Conservation (phyloP, 2,113 vertebrate species). For the Sitta europaea region DNA sequence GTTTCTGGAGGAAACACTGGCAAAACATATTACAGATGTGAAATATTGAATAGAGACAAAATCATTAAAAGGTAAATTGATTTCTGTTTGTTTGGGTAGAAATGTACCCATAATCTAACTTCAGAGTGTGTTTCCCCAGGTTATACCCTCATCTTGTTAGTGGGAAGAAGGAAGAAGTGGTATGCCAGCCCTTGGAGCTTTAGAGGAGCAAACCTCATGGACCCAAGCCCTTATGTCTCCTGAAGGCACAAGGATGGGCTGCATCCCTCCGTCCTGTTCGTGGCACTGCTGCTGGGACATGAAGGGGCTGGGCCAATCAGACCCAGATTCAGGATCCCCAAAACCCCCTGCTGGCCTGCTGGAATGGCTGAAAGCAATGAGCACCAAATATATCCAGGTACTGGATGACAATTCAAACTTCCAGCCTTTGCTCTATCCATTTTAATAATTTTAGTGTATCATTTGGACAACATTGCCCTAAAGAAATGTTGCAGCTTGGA, state of each 20-base stretch:
- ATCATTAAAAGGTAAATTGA: not conserved
- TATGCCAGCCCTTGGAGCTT: not conserved
- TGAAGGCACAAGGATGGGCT: rapidly evolving
- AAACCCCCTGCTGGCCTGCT: not conserved
- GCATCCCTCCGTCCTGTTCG: rapidly evolving
- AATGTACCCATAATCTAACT: not conserved
- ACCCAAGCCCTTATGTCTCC: not conserved
- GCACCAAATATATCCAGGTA: not conserved
- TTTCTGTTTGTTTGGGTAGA: not conserved
- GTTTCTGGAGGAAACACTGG: not conserved
- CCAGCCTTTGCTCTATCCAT: not conserved
- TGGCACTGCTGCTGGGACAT: rapidly evolving
- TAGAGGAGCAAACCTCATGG: not conserved
- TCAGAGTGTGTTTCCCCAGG: not conserved
- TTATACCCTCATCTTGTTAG: rapidly evolving
- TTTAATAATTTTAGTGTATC: not conserved
- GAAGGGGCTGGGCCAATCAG: not conserved
- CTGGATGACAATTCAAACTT: not conserved
- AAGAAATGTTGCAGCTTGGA: not conserved
- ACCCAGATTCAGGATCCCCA: not conserved
- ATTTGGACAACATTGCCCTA: not conserved
- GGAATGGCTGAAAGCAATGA: not conserved
- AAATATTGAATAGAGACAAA: not conserved
- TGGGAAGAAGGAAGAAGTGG: not conserved
- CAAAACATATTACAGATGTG: not conserved